Evolutionary conservation across 2,113 vertebrate genomes (phyloP).

Genomic region (Salminus brasiliensis): DNA sequence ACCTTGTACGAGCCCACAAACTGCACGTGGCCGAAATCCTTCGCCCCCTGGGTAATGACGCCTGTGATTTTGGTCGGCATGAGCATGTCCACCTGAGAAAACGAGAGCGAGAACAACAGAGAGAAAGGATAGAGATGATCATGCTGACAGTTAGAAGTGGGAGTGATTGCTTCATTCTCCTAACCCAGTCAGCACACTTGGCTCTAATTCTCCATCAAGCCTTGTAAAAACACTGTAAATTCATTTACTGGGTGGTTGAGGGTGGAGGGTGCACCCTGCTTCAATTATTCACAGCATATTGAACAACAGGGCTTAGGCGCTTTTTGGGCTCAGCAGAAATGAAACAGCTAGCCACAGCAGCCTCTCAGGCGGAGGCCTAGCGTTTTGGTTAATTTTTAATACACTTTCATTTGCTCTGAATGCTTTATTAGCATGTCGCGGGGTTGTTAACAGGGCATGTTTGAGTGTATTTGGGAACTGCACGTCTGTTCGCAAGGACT

Average conservation of each 20-base stretch:
- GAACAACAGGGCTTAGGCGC: conserved; percentile 66
- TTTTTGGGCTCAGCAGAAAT: conserved; percentile 68
- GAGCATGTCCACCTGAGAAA: conserved; percentile 87
- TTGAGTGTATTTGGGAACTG: conserved; percentile 46
- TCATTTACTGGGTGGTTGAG: conserved; percentile 46
- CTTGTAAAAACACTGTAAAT: conserved; percentile 62
- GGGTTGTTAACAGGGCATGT: conserved; percentile 44
- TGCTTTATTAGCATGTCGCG: conserved; percentile 52
- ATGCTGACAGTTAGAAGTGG: background rate
- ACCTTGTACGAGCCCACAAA: conserved; percentile 98
- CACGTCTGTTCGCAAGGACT: background rate
- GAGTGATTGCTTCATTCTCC: conserved; percentile 17
- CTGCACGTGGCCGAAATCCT: conserved; percentile 97
- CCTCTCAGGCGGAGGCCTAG: conserved; percentile 55
- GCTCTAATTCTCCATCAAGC: conserved; percentile 51
- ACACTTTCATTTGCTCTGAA: conserved; percentile 64
- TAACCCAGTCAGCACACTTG: conserved; percentile 53
- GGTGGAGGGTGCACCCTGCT: conserved; percentile 31
- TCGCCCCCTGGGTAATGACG: conserved; percentile 97
- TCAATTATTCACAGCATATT: conserved; percentile 74
- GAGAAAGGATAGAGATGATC: conserved; percentile 29
- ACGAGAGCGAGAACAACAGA: background rate
- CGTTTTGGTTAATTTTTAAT: conserved; percentile 73
- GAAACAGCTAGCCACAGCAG: conserved; percentile 65
- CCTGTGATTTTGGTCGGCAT: conserved; percentile 94